A percentile compares a stretch with the other conserved stretches of the same genome.
Conservation (phyloP, 2,797 vertebrate genomes). For the Acanthiza pusilla region DNA sequence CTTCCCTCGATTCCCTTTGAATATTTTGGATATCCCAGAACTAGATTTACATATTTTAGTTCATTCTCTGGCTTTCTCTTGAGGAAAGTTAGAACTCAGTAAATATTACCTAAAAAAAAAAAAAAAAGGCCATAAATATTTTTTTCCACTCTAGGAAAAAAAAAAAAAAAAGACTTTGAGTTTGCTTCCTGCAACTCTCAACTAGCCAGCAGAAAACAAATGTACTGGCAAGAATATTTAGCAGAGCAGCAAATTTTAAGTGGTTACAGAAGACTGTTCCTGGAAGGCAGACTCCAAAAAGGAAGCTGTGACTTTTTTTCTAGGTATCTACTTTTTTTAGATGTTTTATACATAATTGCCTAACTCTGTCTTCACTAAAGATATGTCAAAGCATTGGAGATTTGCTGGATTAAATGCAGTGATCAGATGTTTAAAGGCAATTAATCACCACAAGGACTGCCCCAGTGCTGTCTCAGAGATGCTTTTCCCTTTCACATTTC, state of each 20-base stretch:
- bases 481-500: fast-evolving
- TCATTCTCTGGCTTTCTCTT: not conserved
- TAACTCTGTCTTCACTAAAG: not conserved
- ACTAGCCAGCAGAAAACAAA: conserved; percentile 1
- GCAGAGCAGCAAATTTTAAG: conserved; percentile 20
- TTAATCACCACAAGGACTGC: not conserved
- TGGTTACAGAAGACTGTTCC: not conserved
- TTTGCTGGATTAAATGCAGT: not conserved
- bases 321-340: not conserved
- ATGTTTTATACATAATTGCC: not conserved
- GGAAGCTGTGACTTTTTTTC: not conserved
- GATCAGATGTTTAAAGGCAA: not conserved
- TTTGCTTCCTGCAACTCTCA: not conserved
- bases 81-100: not conserved
- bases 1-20: not conserved
- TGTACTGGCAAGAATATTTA: conserved; percentile 18
- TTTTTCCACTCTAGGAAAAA: not conserved
- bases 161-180: not conserved
- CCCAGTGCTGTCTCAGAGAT: not conserved
- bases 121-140: not conserved
- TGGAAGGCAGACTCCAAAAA: conserved; percentile 18
- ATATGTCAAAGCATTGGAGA: not conserved
- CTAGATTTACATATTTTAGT: not conserved
- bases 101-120: not conserved
- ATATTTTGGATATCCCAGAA: not conserved